phyloP scores from a whole-genome alignment of 1,140 invertebrate genomes.

The Holotrichia oblita region DNA sequence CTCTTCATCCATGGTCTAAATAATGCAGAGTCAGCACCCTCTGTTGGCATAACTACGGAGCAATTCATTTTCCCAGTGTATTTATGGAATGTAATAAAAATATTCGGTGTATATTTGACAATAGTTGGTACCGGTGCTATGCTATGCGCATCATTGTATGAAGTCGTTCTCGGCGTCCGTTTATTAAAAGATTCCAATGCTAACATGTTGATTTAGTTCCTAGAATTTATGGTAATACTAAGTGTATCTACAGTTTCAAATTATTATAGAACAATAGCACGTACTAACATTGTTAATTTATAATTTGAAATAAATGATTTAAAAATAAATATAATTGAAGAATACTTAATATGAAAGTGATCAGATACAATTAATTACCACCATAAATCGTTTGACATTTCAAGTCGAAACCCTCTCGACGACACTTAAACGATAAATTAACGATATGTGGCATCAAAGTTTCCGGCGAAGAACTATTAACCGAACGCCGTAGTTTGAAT shows the following conservation, averaged over 20 bases:
- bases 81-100: constrained; percentile 11
- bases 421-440: constrained; percentile 9
- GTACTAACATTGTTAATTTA: too few species aligned
- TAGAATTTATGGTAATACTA: too few species aligned
- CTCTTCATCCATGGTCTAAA: background rate
- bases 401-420: background rate
- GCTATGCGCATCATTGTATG: background rate
- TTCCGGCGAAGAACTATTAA: constrained; percentile 12
- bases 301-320: too few species aligned
- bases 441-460: constrained; percentile 16
- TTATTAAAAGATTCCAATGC: too few species aligned
- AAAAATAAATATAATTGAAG: too few species aligned
- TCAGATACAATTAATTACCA: background rate
- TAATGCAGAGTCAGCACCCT: background rate
- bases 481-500: background rate
- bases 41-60: background rate
- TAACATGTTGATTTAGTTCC: too few species aligned
- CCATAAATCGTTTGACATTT: background rate
- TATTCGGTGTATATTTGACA: background rate
- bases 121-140: background rate
- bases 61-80: background rate
- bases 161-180: too few species aligned
- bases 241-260: too few species aligned
- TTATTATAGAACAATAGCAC: too few species aligned
- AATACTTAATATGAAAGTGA: constrained; percentile 2